phyloP scores from a whole-genome alignment of 2,113 vertebrate genomes.

The Stictonetta naevosa region DNA sequence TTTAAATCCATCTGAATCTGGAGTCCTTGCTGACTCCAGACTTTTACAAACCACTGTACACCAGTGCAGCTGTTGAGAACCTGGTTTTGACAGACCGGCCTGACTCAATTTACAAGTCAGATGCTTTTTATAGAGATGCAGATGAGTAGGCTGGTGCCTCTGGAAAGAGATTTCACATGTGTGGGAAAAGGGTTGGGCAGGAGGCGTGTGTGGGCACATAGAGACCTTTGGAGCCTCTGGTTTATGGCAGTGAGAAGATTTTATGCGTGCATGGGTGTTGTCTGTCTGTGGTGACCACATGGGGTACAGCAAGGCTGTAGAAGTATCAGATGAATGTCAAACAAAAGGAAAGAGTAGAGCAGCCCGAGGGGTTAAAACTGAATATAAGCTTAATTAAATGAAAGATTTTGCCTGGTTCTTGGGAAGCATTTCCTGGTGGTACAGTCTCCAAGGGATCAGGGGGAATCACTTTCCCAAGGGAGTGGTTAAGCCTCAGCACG shows the following conservation, averaged over 20 bases:
- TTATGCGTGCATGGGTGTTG: background rate
- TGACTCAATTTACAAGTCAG: slow-evolving; percentile 32
- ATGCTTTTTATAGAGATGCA: slow-evolving; percentile 38
- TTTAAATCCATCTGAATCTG: background rate
- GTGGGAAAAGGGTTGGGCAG: slow-evolving; percentile 16
- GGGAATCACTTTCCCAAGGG: background rate
- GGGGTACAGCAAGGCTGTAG: background rate
- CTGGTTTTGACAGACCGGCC: background rate
- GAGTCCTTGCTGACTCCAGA: slow-evolving; percentile 25
- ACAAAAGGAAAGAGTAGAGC: background rate
- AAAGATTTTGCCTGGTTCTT: background rate
- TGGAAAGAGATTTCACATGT: slow-evolving; percentile 34
- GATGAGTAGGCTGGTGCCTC: slow-evolving; percentile 22
- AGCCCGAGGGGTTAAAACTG: background rate
- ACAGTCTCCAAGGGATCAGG: background rate
- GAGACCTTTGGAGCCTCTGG: background rate
- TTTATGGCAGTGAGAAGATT: background rate
- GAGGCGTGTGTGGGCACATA: background rate
- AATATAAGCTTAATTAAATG: background rate
- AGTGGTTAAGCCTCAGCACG: background rate
- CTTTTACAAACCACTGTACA: background rate
- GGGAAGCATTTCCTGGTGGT: background rate
- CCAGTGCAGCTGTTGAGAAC: background rate
- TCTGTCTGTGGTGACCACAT: background rate
- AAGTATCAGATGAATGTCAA: background rate